These are phyloP conservation scores for Chrysemys picta DNA, from an alignment of 2,113 vertebrate species.

Conservation along the genomic window DNA sequence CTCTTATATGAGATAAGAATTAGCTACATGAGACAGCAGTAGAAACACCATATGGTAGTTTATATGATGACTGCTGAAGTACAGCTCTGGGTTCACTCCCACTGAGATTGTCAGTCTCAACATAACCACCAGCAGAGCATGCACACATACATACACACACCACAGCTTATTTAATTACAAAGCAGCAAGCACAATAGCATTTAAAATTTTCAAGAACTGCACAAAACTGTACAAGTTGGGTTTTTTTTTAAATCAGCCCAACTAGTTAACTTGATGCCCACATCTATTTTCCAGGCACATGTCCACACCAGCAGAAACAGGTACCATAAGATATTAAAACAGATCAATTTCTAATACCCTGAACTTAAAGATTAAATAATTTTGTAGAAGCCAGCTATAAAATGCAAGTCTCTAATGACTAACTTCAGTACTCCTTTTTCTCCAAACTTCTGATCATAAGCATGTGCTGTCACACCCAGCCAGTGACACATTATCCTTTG, in stretches of 20 bases:
- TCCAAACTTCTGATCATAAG: not conserved
- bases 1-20: not conserved
- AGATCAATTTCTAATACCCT: not conserved
- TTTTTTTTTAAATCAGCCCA: not conserved
- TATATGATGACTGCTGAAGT: not conserved
- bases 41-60: not conserved
- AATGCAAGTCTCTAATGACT: not conserved
- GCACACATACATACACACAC: constrained; percentile 11
- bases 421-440: not conserved
- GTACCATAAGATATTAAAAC: not conserved
- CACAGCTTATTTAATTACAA: constrained; percentile 13
- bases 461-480: not conserved
- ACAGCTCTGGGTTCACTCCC: not conserved
- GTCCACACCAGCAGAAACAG: not conserved
- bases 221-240: not conserved
- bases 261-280: not conserved
- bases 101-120: constrained; percentile 7
- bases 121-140: constrained; percentile 6
- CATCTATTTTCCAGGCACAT: constrained; percentile 6
- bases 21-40: not conserved
- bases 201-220: not conserved
- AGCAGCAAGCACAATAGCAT: constrained; percentile 71
- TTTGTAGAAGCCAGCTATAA: not conserved
- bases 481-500: not conserved
- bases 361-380: not conserved